A percentile compares a stretch with the other conserved stretches of the same genome.
Evolutionary conservation across 2,113 vertebrate genomes (phyloP).

Genomic region (Rhadina sibilatrix): DNA sequence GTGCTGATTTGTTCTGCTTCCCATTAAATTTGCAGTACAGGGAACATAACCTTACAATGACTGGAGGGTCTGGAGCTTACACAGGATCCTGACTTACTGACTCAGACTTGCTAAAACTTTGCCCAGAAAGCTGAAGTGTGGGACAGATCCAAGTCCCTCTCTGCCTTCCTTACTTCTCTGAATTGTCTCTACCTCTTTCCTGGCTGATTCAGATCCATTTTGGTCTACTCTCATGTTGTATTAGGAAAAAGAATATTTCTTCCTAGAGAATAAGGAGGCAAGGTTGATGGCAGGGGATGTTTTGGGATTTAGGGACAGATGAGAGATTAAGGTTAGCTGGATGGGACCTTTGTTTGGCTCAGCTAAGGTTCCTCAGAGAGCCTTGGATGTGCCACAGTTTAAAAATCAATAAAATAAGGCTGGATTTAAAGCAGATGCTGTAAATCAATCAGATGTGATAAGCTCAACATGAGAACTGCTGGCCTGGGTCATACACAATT

Average conservation of each 20-base stretch:
- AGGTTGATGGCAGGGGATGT: neutral
- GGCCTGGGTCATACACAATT: neutral
- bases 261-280: neutral
- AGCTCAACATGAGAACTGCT: neutral
- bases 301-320: neutral
- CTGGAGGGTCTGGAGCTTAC: neutral
- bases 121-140: neutral
- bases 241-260: neutral
- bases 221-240: neutral
- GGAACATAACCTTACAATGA: neutral
- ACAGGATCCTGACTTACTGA: neutral
- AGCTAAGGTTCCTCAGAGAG: neutral
- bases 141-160: neutral
- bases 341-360: neutral
- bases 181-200: neutral
- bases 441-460: neutral
- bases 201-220: neutral
- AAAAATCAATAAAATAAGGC: neutral
- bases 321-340: neutral
- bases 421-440: neutral
- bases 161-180: neutral
- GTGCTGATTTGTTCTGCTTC: neutral
- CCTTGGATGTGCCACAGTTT: neutral
- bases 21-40: neutral
- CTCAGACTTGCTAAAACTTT: neutral